These are phyloP conservation scores for Odontophorus gujanensis DNA, from an alignment of 2,113 vertebrate genomes.

Conservation along the genomic window DNA sequence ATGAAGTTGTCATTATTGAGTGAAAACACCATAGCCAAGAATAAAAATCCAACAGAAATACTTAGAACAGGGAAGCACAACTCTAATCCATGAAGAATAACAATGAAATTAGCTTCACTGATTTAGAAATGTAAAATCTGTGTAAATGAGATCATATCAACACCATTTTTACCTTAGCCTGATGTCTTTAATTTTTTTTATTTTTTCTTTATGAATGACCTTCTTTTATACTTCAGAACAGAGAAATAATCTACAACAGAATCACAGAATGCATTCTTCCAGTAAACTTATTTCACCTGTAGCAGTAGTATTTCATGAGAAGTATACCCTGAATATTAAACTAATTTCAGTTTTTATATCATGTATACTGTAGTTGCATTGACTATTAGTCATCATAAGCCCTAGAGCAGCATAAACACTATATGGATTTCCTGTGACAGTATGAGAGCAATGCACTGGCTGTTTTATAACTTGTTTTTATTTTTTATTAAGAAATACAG, in stretches of 20 bases:
- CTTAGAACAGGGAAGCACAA: background rate
- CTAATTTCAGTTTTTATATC: constrained; percentile 64
- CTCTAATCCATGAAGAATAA: background rate
- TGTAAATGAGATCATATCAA: background rate
- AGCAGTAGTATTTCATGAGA: constrained; percentile 50
- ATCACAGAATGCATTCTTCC: background rate
- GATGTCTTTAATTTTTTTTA: background rate
- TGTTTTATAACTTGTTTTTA: background rate
- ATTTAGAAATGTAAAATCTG: background rate
- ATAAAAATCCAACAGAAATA: background rate
- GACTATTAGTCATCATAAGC: constrained; percentile 53
- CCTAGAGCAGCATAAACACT: constrained; percentile 58
- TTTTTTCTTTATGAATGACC: background rate
- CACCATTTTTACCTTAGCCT: background rate
- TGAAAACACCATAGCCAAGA: background rate
- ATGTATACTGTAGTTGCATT: constrained; percentile 29
- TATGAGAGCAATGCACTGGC: constrained; percentile 31
- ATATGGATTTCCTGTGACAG: constrained; percentile 55
- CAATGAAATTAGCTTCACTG: background rate
- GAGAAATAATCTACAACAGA: background rate
- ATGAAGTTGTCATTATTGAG: background rate
- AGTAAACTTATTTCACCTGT: background rate
- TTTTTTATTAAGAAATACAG: background rate
- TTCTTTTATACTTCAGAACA: background rate
- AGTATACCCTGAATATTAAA: constrained; percentile 68